Evolutionary conservation across 2,797 vertebrate genomes (phyloP), one percentile per base, ranked within the genome.

Genomic region (Aldrovandia affinis): DNA sequence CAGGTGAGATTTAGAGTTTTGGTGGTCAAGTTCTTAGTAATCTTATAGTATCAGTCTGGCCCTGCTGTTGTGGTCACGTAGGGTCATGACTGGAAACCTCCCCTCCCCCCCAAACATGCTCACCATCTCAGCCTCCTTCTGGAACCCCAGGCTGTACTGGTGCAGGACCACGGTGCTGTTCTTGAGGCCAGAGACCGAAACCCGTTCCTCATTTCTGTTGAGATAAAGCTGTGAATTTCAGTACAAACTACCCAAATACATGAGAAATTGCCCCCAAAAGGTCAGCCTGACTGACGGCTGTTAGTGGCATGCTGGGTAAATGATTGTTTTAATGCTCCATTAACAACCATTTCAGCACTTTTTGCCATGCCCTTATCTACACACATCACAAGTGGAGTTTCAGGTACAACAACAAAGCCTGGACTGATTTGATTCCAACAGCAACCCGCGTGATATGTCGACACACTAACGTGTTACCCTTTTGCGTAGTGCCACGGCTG

Each of bases 141-240:
- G 80, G 65, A 81, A 81, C 28, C 54, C n/a, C n/a, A 85, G 39
- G 52, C 28, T 81, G 80, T 81, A 85, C 7, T 54, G 42, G 25
- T 73, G 63, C 28, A 85, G 80, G 7, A 52, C 33, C 28, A 63
- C 68, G 3, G 54, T 85, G 68, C 39, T 28, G 33, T 65, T 54
- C 39, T 80, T 55, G 18, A 81, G 83, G 33, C 28, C 47, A n/a
- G 36, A 61, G 39, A 77, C 54, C 0, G 55, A 25, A 33, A n/a
- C 65, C 30, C n/a, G 2, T 7, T n/a, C 79, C 55, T 81, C 68
- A 68, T 6, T 52, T 54, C 80, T 81, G 42, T 28, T 22, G 28
- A 81, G 63, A 30, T 36, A 33, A 81, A 73, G 33, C 55, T 80
- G 75, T 36, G 25, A 70, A 57, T 77, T 18, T 75, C 52, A 36